Base-by-base conservation (phyloP, 2,113 vertebrate species). In the Amphilophus citrinellus region DNA sequence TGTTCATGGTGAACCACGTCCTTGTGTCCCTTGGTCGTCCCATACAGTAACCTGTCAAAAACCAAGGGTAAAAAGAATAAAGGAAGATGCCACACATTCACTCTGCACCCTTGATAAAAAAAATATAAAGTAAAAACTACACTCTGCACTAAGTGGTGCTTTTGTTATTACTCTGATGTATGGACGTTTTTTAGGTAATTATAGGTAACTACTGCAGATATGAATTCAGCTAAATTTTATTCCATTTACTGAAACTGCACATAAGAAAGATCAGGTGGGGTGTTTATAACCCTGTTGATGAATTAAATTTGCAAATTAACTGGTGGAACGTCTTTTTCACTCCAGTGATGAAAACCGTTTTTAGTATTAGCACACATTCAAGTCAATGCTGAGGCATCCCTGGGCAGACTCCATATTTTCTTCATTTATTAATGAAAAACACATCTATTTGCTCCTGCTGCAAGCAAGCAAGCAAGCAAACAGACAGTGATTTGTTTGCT, bases 1-100 rank as follows among this genome's bases (percentile, higher is more conserved):
- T 96, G 97, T 87, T 99, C 97, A 80, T 95, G 96, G 95, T 97
- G 98, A 84, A 98, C 97, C 96, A 98, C 96, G 87, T 99, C 98
- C 95, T 99, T 99, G 77, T 96, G 96, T 20, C 96, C 90, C 77
- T 92, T 94, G 30, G 88, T 91, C 0, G 93, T 97, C 84, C 97
- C 97, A 85, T 99, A 99, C 44, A 99, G 96, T 93, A 99, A 95
- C 91, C 94, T 95, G 87, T 78, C 24, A 81, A 76, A 37, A 76
- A 53, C 13, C 62, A 56, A 47, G 44, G 59, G 61, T 53, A 85
- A 10, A 11, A 47, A 7, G 30, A 24, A 53, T 75, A 24, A 68
- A 71, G 4, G 18, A 60, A 1, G 37, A 7, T 6, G 5, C 3
- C 42, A 10, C 15, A 61, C 22, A 6, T 13, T 37, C 7, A 15